phyloP scores from a whole-genome alignment of 2,113 vertebrate species.

The Gymnarchus niloticus region DNA sequence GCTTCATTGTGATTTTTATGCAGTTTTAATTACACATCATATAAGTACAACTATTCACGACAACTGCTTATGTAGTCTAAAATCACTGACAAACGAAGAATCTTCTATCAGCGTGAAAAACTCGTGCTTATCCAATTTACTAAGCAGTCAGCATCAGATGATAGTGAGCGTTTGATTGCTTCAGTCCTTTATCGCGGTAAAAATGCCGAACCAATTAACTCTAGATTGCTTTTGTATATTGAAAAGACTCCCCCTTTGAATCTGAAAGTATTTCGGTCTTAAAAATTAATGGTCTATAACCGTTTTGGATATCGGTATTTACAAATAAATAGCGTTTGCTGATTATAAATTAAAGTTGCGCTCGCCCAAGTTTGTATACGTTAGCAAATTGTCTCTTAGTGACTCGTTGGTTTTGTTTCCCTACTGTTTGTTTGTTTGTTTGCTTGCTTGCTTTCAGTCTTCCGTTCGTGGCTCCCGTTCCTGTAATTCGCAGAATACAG shows the following conservation, averaged over 20 bases:
- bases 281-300: not conserved
- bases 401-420: not conserved
- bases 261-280: not conserved
- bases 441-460: not conserved
- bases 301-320: conserved; percentile 10
- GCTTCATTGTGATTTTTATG: not conserved
- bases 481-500: not conserved
- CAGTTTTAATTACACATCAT: not conserved
- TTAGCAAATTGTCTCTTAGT: not conserved
- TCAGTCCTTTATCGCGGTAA: not conserved
- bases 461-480: not conserved
- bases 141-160: not conserved
- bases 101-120: not conserved
- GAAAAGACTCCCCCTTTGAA: not conserved
- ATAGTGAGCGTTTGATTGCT: not conserved
- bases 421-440: not conserved
- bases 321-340: not conserved
- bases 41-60: not conserved
- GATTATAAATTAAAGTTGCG: not conserved
- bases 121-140: not conserved
- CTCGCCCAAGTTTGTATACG: not conserved
- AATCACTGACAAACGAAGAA: not conserved
- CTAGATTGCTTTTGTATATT: not conserved
- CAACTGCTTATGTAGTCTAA: not conserved
- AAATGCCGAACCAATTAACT: not conserved